phyloP scores from a whole-genome alignment of 2,888 invertebrate genomes.

The Andrena dorsata region DNA sequence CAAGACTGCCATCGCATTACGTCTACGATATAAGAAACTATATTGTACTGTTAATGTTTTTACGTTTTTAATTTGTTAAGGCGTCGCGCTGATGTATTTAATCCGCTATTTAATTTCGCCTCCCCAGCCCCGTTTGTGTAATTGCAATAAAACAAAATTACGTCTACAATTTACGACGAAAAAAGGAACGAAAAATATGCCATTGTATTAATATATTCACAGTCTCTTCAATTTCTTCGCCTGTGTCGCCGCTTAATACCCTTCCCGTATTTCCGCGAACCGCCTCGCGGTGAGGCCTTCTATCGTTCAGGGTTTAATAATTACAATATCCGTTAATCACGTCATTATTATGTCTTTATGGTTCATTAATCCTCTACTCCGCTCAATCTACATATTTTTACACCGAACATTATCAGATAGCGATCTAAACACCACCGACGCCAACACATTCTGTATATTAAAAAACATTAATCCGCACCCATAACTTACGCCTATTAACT shows the following conservation, averaged over 20 bases:
- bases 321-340: neutral
- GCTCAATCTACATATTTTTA: conserved; percentile 2
- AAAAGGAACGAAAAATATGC: conserved; percentile 26
- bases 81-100: conserved; percentile 79
- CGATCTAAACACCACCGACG: neutral
- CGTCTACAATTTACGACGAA: conserved; percentile 53
- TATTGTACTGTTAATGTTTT: conserved; percentile 84
- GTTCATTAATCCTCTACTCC: neutral
- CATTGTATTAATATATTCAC: neutral
- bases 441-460: neutral
- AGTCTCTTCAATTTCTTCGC: neutral
- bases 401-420: neutral
- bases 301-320: neutral
- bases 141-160: conserved; percentile 66
- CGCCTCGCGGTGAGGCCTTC: neutral
- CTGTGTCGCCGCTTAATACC: neutral
- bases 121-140: conserved; percentile 71
- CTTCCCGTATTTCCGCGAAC: neutral
- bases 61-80: conserved; percentile 83
- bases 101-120: conserved; percentile 73
- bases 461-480: neutral
- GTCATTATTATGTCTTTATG: neutral
- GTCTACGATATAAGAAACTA: conserved; percentile 82
- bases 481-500: neutral
- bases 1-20: conserved; percentile 84